A percentile compares a stretch with the other conserved stretches of the same genome.
These are phyloP conservation scores for Corynorhinus townsendii DNA, from an alignment of 2,113 vertebrate species.

Conservation along the genomic window DNA sequence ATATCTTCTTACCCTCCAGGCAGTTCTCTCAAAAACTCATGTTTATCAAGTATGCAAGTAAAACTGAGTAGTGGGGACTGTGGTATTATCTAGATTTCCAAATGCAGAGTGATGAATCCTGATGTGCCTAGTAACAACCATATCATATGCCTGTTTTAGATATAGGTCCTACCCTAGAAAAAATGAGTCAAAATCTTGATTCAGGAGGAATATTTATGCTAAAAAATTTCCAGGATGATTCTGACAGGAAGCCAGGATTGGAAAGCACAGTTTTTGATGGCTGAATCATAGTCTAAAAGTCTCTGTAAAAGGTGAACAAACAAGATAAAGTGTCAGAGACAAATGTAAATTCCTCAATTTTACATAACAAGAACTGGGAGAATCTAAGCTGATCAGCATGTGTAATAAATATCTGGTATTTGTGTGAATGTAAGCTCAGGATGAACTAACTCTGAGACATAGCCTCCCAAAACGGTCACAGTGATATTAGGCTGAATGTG, in stretches of 20 bases:
- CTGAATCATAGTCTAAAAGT: conserved; percentile 47
- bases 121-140: background rate
- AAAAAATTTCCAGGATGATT: conserved; percentile 45
- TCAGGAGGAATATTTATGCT: background rate
- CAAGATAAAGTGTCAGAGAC: conserved; percentile 42
- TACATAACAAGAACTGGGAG: background rate
- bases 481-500: background rate
- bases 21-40: background rate
- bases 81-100: background rate
- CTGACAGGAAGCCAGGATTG: background rate
- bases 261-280: conserved; percentile 39
- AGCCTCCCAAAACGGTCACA: background rate
- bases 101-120: background rate
- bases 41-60: background rate
- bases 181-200: conserved; percentile 21
- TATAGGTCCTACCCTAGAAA: background rate
- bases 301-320: background rate
- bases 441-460: background rate
- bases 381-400: background rate
- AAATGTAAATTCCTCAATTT: background rate
- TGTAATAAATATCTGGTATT: background rate
- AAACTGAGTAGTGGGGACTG: background rate
- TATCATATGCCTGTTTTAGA: background rate
- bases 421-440: background rate
- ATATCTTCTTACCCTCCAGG: background rate